Evolutionary conservation across 2,888 invertebrate species (phyloP), one percentile per base, ranked within the genome.

Genomic region (Euzophera pinguis): DNA sequence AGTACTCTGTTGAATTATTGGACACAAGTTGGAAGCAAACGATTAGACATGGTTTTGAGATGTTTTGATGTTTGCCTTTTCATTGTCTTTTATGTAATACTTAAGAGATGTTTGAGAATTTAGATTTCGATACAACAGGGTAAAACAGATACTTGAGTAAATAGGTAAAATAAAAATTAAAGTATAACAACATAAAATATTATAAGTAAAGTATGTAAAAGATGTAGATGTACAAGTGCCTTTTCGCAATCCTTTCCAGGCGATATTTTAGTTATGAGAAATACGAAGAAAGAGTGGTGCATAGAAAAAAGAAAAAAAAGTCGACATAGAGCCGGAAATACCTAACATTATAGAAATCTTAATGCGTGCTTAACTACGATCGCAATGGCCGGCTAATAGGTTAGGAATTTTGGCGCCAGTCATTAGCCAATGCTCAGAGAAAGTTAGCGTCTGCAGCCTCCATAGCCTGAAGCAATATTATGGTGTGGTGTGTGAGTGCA

Each of bases 391-490:
- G 66, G 73, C 71, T 78, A 61, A 70, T 63, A 73, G 69, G 71
- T 72, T 73, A 76, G 73, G 83, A 83, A 81, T 85, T 85, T 85
- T 83, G 84, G 85, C 86, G 86, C 86, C 87, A 77, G 76, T 71
- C 57, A 59, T 58, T 60, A 56, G 53, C 57, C 56, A 68, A 68
- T 69, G 61, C 62, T 62, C 57, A 61, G 84, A 74, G 86, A 87
- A 86, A 87, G 87, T 49, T 37, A 16, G 29, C 71, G 69, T 68
- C 71, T 61, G n/a, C 61, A 5, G 72, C 69, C 69, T 72, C 58
- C 59, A 59, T 38, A 47, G 72, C 83, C 74, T 57, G 64, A 54
- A 78, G 83, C 82, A 62, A 61, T 70, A 59, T 57, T 59, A 75
- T 77, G 65, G 67, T 72, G 78, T 78, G 75, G 76, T 73, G 65